A percentile compares a stretch with the other conserved stretches of the same genome.
phyloP scores from a whole-genome alignment of 2,113 vertebrate species.

The Microcebus tavaratra region DNA sequence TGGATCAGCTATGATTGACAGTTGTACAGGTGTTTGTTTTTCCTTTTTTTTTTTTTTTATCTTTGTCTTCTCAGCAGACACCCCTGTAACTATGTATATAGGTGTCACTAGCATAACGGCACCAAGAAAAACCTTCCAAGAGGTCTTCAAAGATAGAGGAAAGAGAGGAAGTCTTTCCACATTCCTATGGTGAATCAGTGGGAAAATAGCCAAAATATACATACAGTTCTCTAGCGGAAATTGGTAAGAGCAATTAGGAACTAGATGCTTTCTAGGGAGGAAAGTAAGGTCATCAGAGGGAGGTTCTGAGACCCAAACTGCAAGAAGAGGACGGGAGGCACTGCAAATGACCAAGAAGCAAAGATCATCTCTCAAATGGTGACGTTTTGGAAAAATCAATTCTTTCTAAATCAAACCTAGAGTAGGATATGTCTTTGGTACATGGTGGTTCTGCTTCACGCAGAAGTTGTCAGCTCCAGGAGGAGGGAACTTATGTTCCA shows the following conservation, averaged over 20 bases:
- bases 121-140: neutral
- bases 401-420: neutral
- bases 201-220: neutral
- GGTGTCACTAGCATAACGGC: neutral
- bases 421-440: neutral
- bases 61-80: neutral
- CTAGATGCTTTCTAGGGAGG: neutral
- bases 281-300: neutral
- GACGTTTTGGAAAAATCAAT: neutral
- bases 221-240: neutral
- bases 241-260: neutral
- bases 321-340: neutral
- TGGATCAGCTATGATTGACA: neutral
- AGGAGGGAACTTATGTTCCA: neutral
- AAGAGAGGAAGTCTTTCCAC: neutral
- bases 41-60: neutral
- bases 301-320: neutral
- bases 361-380: neutral
- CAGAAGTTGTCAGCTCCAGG: neutral
- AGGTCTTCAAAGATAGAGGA: neutral
- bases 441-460: neutral
- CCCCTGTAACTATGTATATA: neutral
- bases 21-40: neutral
- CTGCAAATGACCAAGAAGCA: neutral
- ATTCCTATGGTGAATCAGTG: neutral